phyloP scores from a whole-genome alignment of 1,140 invertebrate genomes.

The Trichonephila inaurata region DNA sequence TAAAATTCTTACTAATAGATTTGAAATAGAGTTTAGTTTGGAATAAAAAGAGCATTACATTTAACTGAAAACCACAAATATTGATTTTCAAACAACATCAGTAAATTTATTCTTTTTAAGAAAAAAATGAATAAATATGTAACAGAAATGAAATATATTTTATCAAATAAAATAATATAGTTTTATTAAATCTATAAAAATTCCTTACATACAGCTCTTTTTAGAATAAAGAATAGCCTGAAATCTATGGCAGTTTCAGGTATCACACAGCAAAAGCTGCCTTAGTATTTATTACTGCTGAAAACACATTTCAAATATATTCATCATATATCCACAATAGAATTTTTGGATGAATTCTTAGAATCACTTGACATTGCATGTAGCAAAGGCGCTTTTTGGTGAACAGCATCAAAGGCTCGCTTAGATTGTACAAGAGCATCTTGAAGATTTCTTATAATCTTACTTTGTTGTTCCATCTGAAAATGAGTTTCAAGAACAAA shows the following conservation, averaged over 20 bases:
- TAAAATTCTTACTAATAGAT: background rate
- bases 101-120: too few species aligned
- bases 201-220: background rate
- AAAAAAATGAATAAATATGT: background rate
- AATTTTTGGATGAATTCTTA: slow-evolving; percentile 43
- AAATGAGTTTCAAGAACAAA: slow-evolving; percentile 12
- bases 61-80: too few species aligned
- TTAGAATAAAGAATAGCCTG: background rate
- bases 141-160: background rate
- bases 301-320: background rate
- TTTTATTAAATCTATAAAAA: background rate
- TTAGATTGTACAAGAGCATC: slow-evolving; percentile 71
- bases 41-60: background rate
- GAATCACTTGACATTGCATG: background rate
- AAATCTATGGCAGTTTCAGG: background rate
- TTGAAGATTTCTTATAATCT: slow-evolving; percentile 63
- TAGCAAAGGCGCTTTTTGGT: slow-evolving; percentile 23
- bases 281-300: background rate
- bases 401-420: slow-evolving; percentile 70
- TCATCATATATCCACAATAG: slow-evolving; percentile 66
- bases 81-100: too few species aligned
- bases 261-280: slow-evolving; percentile 31
- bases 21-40: background rate
- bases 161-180: background rate
- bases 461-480: slow-evolving; percentile 63